Percentiles rank a stretch among this genome's conserved stretches.
Conservation (phyloP, 2,797 vertebrate species). For the Steatocranus sp. region DNA sequence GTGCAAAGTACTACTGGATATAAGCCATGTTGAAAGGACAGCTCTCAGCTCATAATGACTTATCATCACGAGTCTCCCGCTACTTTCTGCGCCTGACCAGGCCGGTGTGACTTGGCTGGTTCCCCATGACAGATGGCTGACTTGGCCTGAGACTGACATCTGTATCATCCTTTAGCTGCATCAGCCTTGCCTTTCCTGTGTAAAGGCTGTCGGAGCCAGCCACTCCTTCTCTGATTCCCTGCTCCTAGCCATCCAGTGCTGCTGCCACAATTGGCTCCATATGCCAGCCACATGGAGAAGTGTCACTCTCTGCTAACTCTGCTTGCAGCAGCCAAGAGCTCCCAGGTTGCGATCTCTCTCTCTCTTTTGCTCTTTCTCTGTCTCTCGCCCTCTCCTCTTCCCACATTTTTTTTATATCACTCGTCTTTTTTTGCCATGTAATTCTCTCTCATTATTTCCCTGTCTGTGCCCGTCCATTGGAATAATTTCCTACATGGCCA, state of each 20-base stretch:
- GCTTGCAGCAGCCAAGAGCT: constrained; percentile 8
- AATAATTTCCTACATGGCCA: constrained; percentile 61
- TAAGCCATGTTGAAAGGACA: constrained; percentile 13
- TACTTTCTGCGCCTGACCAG: constrained; percentile 4
- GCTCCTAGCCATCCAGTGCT: constrained; percentile 18
- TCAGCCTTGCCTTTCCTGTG: constrained; percentile 34
- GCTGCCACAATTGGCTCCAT: constrained; percentile 53
- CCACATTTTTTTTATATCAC: background rate
- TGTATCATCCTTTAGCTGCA: constrained; percentile 54
- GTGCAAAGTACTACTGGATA: background rate
- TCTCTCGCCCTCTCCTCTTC: background rate
- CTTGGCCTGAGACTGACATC: constrained; percentile 60
- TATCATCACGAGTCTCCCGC: constrained; percentile 37
- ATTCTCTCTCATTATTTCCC: constrained; percentile 23
- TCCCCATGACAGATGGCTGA: constrained; percentile 58
- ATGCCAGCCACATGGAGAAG: constrained; percentile 55
- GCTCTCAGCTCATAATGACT: constrained; percentile 32
- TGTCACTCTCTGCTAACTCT: constrained; percentile 43
- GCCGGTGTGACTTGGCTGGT: constrained; percentile 37
- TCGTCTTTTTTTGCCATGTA: background rate
- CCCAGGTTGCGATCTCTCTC: constrained; percentile 12
- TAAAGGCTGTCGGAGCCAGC: constrained; percentile 37
- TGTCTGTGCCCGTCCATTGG: constrained; percentile 7
- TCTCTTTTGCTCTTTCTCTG: background rate
- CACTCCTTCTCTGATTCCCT: constrained; percentile 23